Evolutionary conservation across 2,888 invertebrate species (phyloP), one percentile per base, ranked within the genome.

Genomic region (Perizoma flavofasciatum): DNA sequence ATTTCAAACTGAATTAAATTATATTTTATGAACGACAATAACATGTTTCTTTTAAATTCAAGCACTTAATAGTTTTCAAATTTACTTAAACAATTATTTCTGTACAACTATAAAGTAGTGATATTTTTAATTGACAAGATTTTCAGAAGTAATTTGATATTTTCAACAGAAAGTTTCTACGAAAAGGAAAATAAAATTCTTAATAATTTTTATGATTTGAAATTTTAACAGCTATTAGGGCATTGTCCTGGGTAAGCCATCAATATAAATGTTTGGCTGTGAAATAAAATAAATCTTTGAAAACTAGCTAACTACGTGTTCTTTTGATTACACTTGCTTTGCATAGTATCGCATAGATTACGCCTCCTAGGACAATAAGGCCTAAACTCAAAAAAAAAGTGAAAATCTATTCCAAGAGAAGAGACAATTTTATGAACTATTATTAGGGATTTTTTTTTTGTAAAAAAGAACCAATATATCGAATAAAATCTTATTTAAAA

Each of bases 91-190:
- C 22, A 22, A 22, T 22, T 22, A 22, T 22, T 22, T 22, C 22
- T 22, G 22, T 22, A 22, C 22, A 22, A 22, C 22, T 44, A n/a
- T 50, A 33, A 49, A 50, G 11, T 11, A 47, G 44, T 49, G 2
- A 55, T 11, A 45, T 49, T 39, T 50, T 41, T 47, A 48, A 57
- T 48, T 52, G 51, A 57, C 57, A 52, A 43, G 10, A 51, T 44
- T 44, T 22, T 44, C 4, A 6, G 6, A 10, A 4, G 5, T 37
- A 37, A 37, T 6, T 37, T 37, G 37, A 41, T 44, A 45, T 34
- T 41, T 44, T 8, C 34, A 34, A 11, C 11, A 5, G 10, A 11
- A 43, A 6, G 5, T 5, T 6, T 37, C 37, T 37, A 37, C 6
- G 35, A 37, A 37, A 37, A 1, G 7, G 7, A 4, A 4, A 6